A percentile compares a stretch with the other conserved stretches of the same genome.
phyloP scores from a whole-genome alignment of 92 coral and sea anemone genomes.

The Epizoanthus ramosus region DNA sequence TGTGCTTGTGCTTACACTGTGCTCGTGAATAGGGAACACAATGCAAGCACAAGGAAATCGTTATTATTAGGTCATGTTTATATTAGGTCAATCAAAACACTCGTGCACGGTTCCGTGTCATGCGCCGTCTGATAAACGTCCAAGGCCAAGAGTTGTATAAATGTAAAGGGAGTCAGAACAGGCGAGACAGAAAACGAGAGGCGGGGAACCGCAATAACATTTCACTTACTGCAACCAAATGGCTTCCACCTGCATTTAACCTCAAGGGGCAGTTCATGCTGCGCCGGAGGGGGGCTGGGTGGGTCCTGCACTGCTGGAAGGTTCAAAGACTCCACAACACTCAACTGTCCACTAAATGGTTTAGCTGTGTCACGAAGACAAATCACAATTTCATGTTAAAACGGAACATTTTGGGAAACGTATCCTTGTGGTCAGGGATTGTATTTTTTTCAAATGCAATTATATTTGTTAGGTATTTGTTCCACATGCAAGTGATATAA shows the following conservation, averaged over 20 bases:
- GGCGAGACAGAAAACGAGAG: not conserved
- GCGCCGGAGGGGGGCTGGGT: slow-evolving; percentile 20
- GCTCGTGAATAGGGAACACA: no score
- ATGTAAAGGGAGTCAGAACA: not conserved
- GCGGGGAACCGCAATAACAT: not conserved
- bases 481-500: no score
- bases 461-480: no score
- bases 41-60: no score
- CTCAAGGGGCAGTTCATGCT: slow-evolving; percentile 7
- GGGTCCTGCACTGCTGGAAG: not conserved
- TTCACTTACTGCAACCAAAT: slow-evolving; percentile 34
- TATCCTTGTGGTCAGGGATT: no score
- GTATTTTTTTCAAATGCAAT: no score
- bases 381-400: no score
- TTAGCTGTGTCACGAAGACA: not conserved
- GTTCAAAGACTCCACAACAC: slow-evolving; percentile 11
- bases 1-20: no score
- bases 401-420: no score
- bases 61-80: no score
- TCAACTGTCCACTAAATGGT: slow-evolving; percentile 38
- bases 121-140: not conserved
- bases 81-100: no score
- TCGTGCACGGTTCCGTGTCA: not conserved
- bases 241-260: slow-evolving; percentile 41
- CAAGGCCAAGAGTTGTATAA: not conserved